Evolutionary conservation across 2,888 invertebrate genomes (phyloP), one percentile per base, ranked within the genome.

Genomic region (Minunthozetes semirufus): DNA sequence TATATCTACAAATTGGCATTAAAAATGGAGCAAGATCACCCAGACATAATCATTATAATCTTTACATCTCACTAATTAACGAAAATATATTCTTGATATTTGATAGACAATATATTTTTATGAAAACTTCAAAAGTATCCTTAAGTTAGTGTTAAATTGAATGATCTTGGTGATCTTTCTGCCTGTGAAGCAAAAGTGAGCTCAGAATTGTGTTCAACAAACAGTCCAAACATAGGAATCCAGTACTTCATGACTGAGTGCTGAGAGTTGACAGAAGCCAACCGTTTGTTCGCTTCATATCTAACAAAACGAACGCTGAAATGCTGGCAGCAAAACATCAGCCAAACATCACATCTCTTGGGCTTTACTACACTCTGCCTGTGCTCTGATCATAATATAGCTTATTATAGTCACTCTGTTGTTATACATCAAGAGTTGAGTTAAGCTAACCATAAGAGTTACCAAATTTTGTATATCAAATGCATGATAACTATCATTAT

Each of bases 361-460:
- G 53, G 53, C 25, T 53, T 53, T 53, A 4, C 53, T 53, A 4
- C 11, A 50, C 50, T 19, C 50, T 50, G 19, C 19, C 19, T n/a
- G 50, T n/a, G 50, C 50, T 50, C 50, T 50, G 50, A 50, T 6
- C 6, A 50, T 9, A n/a, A 50, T 50, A 50, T 9, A 50, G 4
- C 50, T 50, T 50, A 50, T 50, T 50, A 50, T 50, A 50, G 19
- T 25, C 25, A 19, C 19, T 25, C 19, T 53, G 25, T 22, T 53
- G 29, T 61, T 25, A 61, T 22, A 59, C n/a, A 42, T 42, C 42
- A 61, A 29, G 61, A 61, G 61, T 61, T 19, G 61, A 61, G 61
- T 29, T 61, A 61, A 61, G 61, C 61, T 61, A 61, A 61, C 61
- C 61, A 61, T 61, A 61, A 61, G 19, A 61, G 61, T 61, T 61